Evolutionary conservation across 2,113 vertebrate species (phyloP).

Genomic region (Ammodytes marinus): DNA sequence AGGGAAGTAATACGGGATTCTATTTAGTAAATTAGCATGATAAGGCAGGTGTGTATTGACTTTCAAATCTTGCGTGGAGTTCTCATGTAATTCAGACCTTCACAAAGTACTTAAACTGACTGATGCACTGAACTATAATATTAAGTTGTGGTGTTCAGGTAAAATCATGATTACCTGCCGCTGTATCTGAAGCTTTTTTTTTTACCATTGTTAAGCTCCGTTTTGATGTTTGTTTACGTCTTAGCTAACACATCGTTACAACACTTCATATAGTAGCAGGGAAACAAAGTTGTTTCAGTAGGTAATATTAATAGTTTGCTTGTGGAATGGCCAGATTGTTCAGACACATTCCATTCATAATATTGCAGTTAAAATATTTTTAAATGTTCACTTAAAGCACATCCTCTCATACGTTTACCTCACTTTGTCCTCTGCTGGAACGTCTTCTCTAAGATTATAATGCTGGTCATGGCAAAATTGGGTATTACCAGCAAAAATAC

Average conservation of each 20-base stretch:
- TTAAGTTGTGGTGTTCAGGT: neutral
- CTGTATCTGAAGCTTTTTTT: constrained; percentile 27
- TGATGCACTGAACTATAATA: constrained; percentile 17
- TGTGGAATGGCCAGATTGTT: neutral
- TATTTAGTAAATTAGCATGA: neutral
- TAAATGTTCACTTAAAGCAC: constrained; percentile 9
- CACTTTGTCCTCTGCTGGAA: constrained; percentile 23
- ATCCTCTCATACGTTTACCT: constrained; percentile 26
- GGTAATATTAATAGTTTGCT: neutral
- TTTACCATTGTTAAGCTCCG: neutral
- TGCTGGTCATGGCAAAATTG: neutral
- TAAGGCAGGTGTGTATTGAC: neutral
- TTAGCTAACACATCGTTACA: constrained; percentile 5
- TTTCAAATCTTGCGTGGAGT: neutral
- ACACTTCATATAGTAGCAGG: neutral
- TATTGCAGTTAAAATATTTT: neutral
- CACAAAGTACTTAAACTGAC: neutral
- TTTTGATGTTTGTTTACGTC: constrained; percentile 23
- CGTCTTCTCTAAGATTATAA: neutral
- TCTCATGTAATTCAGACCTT: constrained; percentile 1
- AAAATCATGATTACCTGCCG: neutral
- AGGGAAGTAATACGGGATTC: neutral
- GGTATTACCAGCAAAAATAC: too few relatives aligned
- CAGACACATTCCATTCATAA: constrained; percentile 50
- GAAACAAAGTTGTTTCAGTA: neutral